Base-by-base conservation (phyloP, 2,888 invertebrate species). In the Eupeodes latifasciatus region DNA sequence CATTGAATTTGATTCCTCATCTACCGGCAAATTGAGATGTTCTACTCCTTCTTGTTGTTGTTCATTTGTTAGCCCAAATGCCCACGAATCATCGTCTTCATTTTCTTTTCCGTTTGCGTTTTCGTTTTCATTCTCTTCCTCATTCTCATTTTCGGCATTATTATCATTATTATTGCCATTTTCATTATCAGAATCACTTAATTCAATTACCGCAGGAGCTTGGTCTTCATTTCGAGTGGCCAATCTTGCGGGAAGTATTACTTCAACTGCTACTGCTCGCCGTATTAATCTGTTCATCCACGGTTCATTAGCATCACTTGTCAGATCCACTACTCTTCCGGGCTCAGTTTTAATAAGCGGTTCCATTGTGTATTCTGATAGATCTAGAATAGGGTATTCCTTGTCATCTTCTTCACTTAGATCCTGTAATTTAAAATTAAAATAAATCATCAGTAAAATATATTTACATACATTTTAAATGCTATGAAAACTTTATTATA, bases 131-230 rank as follows among this genome's bases (percentile, higher is more conserved):
- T 27, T 27, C 2, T 27, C 27, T 27, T 53, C 49, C 34, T 51
- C 12, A 16, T n/a, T 55, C 14, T 16, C 16, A 16, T 77, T 77
- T 19, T 51, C n/a, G 16, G 4, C 27, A 59, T 59, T 2, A 3
- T 53, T 19, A 12, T 53, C 66, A 12, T 51, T 40, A 11, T 19
- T 34, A 4, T 59, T 53, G 55, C 62, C 67, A 2, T 44, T 12
- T 61, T 84, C 84, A 40, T 44, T 83, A 16, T 84, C 87, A 0
- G 84, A 83, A 4, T 75, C 84, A 27, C 53, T 59, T 5, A 76
- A 3, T 16, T 76, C 81, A 34, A 76, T 40, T 1, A 67, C 74
- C 2, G 40, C 27, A 14, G 59, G 6, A 5, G 4, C 40, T 71
- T 55, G 40, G 19, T 53, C 36, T 16, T 69, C 69, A 11, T 12